phyloP scores from a whole-genome alignment of 2,888 invertebrate species.

The Eudasyphora cyanicolor region DNA sequence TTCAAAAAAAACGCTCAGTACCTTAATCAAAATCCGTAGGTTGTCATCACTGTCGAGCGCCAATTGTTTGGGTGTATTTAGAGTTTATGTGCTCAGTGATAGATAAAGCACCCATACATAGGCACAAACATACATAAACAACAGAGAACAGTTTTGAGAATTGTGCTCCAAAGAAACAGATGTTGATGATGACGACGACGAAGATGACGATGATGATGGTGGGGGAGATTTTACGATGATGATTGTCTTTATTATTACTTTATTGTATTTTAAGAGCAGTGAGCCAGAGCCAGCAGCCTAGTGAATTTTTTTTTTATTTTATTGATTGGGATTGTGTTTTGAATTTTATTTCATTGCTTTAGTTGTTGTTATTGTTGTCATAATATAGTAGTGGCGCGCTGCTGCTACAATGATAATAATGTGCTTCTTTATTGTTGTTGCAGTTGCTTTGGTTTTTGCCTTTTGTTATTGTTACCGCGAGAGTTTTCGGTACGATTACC shows the following conservation, averaged over 20 bases:
- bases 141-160: conserved; percentile 27
- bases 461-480: conserved; percentile 45
- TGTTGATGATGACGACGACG: background rate
- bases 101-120: conserved; percentile 57
- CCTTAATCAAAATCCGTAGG: too few species aligned
- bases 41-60: conserved; percentile 9
- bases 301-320: background rate
- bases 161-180: background rate
- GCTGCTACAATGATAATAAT: background rate
- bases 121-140: conserved; percentile 20
- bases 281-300: background rate
- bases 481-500: conserved; percentile 64
- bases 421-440: background rate
- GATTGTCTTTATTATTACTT: conserved; percentile 41
- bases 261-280: conserved; percentile 35
- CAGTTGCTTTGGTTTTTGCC: conserved; percentile 12
- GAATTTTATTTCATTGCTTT: too few species aligned
- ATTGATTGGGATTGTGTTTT: conserved; percentile 9
- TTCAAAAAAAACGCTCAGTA: too few species aligned
- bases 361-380: conserved; percentile 19
- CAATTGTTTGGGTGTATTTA: conserved; percentile 7
- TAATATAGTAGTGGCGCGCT: conserved; percentile 9
- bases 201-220: background rate
- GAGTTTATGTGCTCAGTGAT: conserved; percentile 58
- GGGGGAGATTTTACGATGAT: too few species aligned